Percentiles rank a stretch among this genome's conserved stretches.
phyloP scores from a whole-genome alignment of 2,797 vertebrate genomes.

The Selene dorsalis region DNA sequence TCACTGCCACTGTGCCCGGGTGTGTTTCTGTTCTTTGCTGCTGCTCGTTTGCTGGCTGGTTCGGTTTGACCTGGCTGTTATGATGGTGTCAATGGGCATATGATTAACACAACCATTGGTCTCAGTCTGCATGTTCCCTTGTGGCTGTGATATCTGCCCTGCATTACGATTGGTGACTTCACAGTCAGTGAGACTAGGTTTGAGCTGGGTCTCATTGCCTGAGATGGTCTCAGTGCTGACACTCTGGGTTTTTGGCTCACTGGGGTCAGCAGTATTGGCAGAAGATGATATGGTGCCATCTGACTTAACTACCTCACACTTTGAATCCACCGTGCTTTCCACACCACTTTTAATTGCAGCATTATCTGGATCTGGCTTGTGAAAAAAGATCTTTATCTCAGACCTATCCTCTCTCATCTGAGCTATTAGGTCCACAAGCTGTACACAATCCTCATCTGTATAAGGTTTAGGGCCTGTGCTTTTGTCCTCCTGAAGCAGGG shows the following conservation, averaged over 20 bases:
- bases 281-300: background rate
- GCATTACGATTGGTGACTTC: background rate
- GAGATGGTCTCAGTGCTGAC: background rate
- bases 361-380: background rate
- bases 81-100: constrained; percentile 15
- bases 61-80: background rate
- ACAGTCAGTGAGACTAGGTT: background rate
- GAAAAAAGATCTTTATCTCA: fast-evolving
- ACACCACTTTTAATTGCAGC: background rate
- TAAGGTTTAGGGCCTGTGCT: no score
- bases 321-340: constrained; percentile 1
- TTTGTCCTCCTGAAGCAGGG: background rate
- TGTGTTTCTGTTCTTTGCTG: background rate
- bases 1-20: background rate
- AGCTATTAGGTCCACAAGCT: background rate
- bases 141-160: background rate
- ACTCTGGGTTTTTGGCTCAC: constrained; percentile 1
- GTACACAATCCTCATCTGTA: fast-evolving
- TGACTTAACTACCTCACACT: background rate
- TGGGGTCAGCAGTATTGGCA: background rate
- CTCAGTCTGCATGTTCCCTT: background rate
- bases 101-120: background rate
- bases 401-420: background rate
- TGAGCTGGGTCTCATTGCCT: background rate
- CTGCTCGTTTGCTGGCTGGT: fast-evolving